Evolutionary conservation across 1,140 invertebrate species (phyloP).

Genomic region (Vanessa tameamea): DNA sequence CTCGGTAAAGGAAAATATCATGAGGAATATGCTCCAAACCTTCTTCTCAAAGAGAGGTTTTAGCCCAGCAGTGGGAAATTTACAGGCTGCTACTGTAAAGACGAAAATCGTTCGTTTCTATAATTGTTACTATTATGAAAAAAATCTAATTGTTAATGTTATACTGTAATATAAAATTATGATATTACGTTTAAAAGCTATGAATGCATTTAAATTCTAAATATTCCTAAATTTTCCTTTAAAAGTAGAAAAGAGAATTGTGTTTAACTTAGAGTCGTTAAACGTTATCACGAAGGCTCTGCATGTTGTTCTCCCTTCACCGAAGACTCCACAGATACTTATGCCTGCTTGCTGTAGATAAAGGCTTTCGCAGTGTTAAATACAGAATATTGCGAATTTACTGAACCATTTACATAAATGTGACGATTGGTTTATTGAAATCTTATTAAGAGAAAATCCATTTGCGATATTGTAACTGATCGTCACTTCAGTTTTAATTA

Average conservation of each 20-base stretch:
- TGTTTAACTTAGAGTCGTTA: background rate
- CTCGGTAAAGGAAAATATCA: too few relatives aligned
- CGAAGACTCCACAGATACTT: slow-evolving; percentile 8
- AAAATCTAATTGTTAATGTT: too few relatives aligned
- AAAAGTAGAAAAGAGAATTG: background rate
- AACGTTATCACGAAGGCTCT: background rate
- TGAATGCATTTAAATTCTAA: background rate
- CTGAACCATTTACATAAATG: slow-evolving; percentile 2
- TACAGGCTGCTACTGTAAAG: too few relatives aligned
- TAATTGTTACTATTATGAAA: too few relatives aligned
- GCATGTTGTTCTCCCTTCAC: background rate
- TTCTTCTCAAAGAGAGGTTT: too few relatives aligned
- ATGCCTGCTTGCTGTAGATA: slow-evolving; percentile 6
- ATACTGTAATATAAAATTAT: too few relatives aligned
- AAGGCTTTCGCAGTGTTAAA: background rate
- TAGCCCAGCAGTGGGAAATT: too few relatives aligned
- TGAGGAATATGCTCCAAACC: too few relatives aligned
- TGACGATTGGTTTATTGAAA: slow-evolving; percentile 3
- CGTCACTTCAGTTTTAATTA: too few relatives aligned
- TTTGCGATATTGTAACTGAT: too few relatives aligned
- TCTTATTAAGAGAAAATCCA: background rate
- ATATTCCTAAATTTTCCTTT: background rate
- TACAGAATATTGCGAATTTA: slow-evolving; percentile 10
- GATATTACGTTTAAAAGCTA: too few relatives aligned
- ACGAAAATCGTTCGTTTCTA: too few relatives aligned